Percentiles rank a stretch among this genome's conserved stretches.
Conservation (phyloP, 2,113 vertebrate species). For the Anarrhichthys ocellatus region DNA sequence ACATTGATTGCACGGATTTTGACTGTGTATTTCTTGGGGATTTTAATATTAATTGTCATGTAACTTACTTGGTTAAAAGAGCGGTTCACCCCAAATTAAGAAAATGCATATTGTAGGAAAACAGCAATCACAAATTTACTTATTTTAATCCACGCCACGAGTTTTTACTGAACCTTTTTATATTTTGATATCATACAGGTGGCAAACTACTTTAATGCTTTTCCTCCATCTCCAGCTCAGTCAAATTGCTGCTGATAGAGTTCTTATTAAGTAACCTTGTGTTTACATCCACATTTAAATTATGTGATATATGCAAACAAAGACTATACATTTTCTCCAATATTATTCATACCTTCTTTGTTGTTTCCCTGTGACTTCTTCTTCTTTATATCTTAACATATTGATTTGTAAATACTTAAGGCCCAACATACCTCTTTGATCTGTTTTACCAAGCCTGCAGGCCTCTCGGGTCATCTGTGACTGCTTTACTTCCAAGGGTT, state of each 20-base stretch:
- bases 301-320: background rate
- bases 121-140: no score
- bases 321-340: background rate
- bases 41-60: background rate
- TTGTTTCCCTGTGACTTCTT: background rate
- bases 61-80: no score
- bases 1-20: background rate
- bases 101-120: no score
- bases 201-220: background rate
- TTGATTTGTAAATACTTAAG: background rate
- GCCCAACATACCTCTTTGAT: conserved; percentile 7
- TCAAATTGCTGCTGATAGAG: background rate
- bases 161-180: no score
- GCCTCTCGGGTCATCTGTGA: conserved; percentile 30
- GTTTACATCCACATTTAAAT: background rate
- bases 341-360: background rate
- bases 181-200: background rate
- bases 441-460: background rate
- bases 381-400: background rate
- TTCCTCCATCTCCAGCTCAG: background rate
- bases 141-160: no score
- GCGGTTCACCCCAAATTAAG: no score
- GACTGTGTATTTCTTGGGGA: background rate
- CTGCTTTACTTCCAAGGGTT: conserved; percentile 19
- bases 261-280: background rate